Percentiles rank a stretch among this genome's conserved stretches.
phyloP scores from a whole-genome alignment of 2,113 vertebrate species.

The Anoplopoma fimbria region DNA sequence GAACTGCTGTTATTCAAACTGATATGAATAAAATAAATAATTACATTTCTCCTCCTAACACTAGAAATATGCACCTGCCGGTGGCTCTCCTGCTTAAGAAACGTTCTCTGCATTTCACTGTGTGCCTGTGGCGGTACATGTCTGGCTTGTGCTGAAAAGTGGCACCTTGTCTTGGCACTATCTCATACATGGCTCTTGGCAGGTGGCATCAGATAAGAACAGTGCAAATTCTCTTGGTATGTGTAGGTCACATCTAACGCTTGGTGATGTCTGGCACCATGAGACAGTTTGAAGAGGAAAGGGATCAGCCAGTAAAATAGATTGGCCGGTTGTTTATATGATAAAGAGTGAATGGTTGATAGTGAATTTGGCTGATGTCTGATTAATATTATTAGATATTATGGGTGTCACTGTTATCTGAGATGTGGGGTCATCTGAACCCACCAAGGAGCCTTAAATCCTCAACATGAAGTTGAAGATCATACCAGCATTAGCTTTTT shows the following conservation, averaged over 20 bases:
- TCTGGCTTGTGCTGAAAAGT: slow-evolving; percentile 55
- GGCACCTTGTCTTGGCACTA: slow-evolving; percentile 46
- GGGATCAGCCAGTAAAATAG: not conserved
- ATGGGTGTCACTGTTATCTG: no score
- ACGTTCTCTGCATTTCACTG: not conserved
- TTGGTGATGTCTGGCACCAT: not conserved
- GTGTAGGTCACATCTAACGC: slow-evolving; percentile 11
- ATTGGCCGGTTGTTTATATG: not conserved
- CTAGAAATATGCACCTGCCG: slow-evolving; percentile 23
- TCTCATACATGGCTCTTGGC: slow-evolving; percentile 39
- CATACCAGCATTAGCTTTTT: no score
- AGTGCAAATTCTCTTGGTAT: slow-evolving; percentile 32
- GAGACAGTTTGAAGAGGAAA: no score
- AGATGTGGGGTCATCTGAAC: no score
- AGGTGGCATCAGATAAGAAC: slow-evolving; percentile 29
- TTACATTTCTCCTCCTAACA: slow-evolving; percentile 10
- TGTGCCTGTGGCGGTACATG: slow-evolving; percentile 12
- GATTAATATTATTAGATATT: not conserved
- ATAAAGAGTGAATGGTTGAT: slow-evolving; percentile 21
- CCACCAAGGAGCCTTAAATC: no score
- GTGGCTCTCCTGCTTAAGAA: slow-evolving; percentile 10
- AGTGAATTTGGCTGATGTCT: not conserved
- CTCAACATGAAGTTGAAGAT: not conserved
- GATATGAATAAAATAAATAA: slow-evolving; percentile 46
- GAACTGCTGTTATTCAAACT: not conserved